These are phyloP conservation scores for Idaea dimidiata DNA, from an alignment of 2,888 invertebrate species.

Conservation along the genomic window DNA sequence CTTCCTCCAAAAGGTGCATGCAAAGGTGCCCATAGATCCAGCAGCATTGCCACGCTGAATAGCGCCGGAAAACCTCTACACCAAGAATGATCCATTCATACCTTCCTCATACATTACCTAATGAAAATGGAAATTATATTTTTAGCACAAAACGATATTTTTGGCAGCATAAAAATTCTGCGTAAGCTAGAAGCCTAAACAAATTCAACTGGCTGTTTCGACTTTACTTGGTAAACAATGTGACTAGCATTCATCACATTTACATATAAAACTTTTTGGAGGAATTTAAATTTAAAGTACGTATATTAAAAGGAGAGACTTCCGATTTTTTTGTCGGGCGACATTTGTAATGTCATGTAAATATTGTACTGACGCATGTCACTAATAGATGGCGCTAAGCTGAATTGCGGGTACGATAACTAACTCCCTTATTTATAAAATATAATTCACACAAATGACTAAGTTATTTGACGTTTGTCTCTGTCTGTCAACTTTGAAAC, in stretches of 20 bases:
- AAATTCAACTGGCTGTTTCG: not conserved
- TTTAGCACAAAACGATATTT: not conserved
- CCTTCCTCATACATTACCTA: not conserved
- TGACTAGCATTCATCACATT: slow-evolving; percentile 4
- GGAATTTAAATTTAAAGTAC: not conserved
- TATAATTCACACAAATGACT: too few species aligned
- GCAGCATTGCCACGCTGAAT: too few species aligned
- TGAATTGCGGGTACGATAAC: too few species aligned
- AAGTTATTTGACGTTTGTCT: too few species aligned
- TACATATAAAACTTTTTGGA: slow-evolving; percentile 2
- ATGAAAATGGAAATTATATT: not conserved
- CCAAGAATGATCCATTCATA: too few species aligned
- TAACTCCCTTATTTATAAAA: too few species aligned
- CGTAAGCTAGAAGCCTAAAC: not conserved
- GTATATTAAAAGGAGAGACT: not conserved
- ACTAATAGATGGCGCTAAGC: too few species aligned
- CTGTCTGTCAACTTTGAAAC: too few species aligned
- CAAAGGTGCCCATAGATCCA: too few species aligned
- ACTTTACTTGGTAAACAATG: slow-evolving; percentile 1
- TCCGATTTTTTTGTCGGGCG: not conserved
- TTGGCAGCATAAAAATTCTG: not conserved
- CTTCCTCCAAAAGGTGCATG: too few species aligned
- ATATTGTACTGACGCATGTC: too few species aligned
- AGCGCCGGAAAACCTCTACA: too few species aligned
- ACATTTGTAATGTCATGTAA: not conserved